A percentile compares a stretch with the other conserved stretches of the same genome.
Evolutionary conservation across 2,113 vertebrate genomes (phyloP).

Genomic region (Helogale parvula): DNA sequence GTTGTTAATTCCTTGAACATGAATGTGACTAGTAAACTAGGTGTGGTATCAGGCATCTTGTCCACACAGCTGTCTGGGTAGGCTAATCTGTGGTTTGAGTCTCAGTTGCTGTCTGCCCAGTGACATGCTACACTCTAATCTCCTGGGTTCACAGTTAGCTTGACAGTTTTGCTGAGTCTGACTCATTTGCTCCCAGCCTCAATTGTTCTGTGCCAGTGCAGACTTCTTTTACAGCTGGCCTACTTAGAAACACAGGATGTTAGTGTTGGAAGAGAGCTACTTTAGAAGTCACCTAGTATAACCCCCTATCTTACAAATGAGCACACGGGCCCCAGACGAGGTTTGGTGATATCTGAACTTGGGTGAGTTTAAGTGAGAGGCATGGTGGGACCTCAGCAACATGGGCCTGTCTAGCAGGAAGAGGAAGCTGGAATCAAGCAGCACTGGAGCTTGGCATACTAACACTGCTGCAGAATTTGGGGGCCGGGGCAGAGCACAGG

Average conservation of each 20-base stretch:
- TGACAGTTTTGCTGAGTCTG: slow-evolving; percentile 71
- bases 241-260: slow-evolving; percentile 58
- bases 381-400: background rate
- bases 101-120: slow-evolving; percentile 1
- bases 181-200: slow-evolving; percentile 63
- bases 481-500: background rate
- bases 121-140: background rate
- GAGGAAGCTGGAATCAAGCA: background rate
- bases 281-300: slow-evolving; percentile 34
- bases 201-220: slow-evolving; percentile 38
- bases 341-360: background rate
- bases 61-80: slow-evolving; percentile 46
- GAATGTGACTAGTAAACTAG: slow-evolving; percentile 31
- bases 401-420: background rate
- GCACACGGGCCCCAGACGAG: background rate
- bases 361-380: background rate
- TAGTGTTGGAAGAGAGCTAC: slow-evolving; percentile 42
- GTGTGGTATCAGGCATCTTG: slow-evolving; percentile 25
- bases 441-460: background rate
- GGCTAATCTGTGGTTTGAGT: slow-evolving; percentile 38
- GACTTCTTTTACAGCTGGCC: slow-evolving; percentile 58
- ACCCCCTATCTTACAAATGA: background rate
- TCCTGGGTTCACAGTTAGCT: slow-evolving; percentile 40
- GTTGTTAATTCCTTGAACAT: background rate
- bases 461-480: background rate